A percentile compares a stretch with the other conserved stretches of the same genome.
Conservation (phyloP, 2,113 vertebrate genomes). For the Onychorhynchus coronatus region DNA sequence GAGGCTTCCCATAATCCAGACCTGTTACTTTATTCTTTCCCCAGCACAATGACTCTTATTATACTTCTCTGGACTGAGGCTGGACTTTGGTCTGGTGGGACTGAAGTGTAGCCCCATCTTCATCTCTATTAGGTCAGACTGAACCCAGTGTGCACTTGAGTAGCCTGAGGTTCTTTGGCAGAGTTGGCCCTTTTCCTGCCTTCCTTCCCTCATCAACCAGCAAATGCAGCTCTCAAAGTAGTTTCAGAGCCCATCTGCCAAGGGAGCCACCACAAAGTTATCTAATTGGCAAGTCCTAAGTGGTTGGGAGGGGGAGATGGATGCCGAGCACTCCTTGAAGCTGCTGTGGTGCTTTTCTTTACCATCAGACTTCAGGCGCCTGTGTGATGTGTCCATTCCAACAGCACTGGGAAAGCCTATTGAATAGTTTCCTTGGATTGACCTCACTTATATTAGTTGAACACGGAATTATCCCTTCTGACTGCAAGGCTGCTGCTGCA, state of each 20-base stretch:
- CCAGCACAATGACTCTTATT: neutral
- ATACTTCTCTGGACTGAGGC: neutral
- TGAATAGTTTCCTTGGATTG: neutral
- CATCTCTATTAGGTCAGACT: neutral
- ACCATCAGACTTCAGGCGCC: neutral
- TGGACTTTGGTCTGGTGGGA: neutral
- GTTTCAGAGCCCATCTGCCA: neutral
- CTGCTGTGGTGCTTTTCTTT: neutral
- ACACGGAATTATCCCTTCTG: neutral
- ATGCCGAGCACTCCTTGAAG: neutral
- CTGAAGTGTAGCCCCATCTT: neutral
- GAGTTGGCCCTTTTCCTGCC: neutral
- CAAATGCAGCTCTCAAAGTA: neutral
- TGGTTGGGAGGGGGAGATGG: neutral
- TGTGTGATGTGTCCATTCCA: neutral
- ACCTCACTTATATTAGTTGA: neutral
- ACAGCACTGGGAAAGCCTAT: neutral
- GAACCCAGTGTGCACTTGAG: neutral
- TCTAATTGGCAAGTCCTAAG: neutral
- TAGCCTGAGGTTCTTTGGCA: neutral
- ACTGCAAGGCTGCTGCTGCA: neutral
- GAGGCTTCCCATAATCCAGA: neutral
- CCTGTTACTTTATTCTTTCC: neutral
- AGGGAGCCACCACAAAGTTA: neutral
- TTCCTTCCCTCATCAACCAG: rapidly evolving